phyloP scores from a whole-genome alignment of 2,113 vertebrate genomes.

The Gadus macrocephalus region DNA sequence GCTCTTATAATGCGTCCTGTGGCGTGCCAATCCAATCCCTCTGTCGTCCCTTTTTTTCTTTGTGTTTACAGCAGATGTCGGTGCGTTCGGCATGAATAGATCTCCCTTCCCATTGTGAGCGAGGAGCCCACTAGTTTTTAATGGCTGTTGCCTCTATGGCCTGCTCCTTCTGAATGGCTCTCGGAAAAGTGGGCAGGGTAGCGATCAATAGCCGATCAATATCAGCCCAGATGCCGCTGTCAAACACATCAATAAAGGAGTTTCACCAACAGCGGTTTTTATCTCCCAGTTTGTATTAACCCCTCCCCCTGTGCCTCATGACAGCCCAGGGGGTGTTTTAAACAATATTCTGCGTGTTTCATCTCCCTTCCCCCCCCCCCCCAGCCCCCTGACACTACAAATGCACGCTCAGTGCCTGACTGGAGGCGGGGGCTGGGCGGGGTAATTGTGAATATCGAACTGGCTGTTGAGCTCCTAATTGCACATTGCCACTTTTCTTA shows the following conservation, averaged over 20 bases:
- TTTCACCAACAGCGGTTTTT: slow-evolving; percentile 47
- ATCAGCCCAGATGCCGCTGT: slow-evolving; percentile 63
- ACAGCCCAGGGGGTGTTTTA: slow-evolving; percentile 42
- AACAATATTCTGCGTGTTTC: slow-evolving; percentile 33
- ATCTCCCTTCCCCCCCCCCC: slow-evolving; percentile 8
- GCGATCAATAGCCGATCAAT: slow-evolving; percentile 69
- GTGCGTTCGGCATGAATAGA: slow-evolving; percentile 24
- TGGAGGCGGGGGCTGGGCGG: slow-evolving; percentile 27
- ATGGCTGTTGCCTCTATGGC: too few species aligned
- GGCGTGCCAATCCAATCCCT: slow-evolving; percentile 24
- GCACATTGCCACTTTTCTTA: slow-evolving; percentile 43
- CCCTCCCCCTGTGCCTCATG: slow-evolving; percentile 37
- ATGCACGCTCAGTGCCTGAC: slow-evolving; percentile 35
- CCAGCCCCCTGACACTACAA: slow-evolving; percentile 2
- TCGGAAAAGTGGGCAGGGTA: slow-evolving; percentile 29
- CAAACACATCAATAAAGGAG: slow-evolving; percentile 66
- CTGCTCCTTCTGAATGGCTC: slow-evolving; percentile 25
- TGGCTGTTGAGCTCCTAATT: slow-evolving; percentile 52
- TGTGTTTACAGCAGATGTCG: slow-evolving; percentile 20
- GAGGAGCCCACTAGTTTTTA: too few species aligned
- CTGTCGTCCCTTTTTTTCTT: slow-evolving; percentile 10
- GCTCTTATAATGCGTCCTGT: background rate
- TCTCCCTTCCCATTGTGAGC: slow-evolving; percentile 2
- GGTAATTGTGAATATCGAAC: slow-evolving; percentile 51
- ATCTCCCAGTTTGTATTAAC: slow-evolving; percentile 49